Evolutionary conservation across 2,797 vertebrate genomes (phyloP).

Genomic region (Centropyge bicolor): DNA sequence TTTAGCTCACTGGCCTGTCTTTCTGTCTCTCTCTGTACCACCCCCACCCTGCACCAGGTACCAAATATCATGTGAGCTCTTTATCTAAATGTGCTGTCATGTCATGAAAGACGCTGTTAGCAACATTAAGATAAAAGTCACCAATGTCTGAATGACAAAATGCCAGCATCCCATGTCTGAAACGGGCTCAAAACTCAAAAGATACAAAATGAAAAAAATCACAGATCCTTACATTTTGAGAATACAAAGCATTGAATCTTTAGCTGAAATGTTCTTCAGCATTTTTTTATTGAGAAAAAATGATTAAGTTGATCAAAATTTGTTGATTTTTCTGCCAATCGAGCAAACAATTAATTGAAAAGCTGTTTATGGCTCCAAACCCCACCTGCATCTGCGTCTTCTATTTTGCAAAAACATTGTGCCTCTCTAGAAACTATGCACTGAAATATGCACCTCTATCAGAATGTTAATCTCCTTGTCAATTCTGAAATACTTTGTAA

Average conservation of each 20-base stretch:
- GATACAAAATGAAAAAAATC: background rate
- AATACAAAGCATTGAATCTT: background rate
- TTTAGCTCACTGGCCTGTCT: too few species aligned
- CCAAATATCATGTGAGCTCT: too few species aligned
- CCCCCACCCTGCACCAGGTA: too few species aligned
- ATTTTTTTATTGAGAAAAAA: too few species aligned
- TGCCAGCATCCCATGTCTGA: background rate
- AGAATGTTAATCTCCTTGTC: background rate
- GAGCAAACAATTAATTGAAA: background rate
- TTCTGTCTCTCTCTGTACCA: too few species aligned
- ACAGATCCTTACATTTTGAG: background rate
- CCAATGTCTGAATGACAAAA: too few species aligned
- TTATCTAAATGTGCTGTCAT: too few species aligned
- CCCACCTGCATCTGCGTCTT: rapidly evolving
- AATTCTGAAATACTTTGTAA: background rate
- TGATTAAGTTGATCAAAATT: too few species aligned
- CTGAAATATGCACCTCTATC: background rate
- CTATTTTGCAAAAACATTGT: background rate
- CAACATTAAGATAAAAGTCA: background rate
- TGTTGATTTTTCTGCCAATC: background rate
- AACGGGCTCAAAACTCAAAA: background rate
- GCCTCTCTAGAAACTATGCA: background rate
- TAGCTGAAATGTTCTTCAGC: background rate
- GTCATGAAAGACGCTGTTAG: too few species aligned
- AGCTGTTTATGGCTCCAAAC: too few species aligned